A percentile compares a stretch with the other conserved stretches of the same genome.
phyloP scores from a whole-genome alignment of 2,797 vertebrate species.

The Platyrinchus mystaceus region DNA sequence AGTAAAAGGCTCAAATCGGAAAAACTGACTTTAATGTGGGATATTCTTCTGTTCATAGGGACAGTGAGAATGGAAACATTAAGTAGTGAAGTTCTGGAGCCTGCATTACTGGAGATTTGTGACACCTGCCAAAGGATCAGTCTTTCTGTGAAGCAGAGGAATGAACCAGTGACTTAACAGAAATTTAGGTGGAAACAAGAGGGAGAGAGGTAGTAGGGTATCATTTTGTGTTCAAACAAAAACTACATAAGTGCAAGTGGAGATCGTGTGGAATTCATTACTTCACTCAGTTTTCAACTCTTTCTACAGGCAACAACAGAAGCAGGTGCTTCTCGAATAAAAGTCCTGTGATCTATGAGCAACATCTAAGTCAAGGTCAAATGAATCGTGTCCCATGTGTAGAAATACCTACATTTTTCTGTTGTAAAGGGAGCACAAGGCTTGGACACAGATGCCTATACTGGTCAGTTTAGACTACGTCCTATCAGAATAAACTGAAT shows the following conservation, averaged over 20 bases:
- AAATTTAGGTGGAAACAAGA: background rate
- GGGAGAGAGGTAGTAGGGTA: background rate
- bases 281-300: background rate
- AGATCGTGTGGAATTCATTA: background rate
- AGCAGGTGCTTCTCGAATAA: background rate
- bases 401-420: background rate
- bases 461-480: background rate
- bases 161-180: background rate
- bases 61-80: background rate
- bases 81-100: background rate
- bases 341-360: background rate
- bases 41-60: background rate
- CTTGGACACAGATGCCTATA: background rate
- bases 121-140: background rate
- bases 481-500: background rate
- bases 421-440: background rate
- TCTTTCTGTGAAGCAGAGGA: background rate
- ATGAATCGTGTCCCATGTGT: fast-evolving
- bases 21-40: background rate
- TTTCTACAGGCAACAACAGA: background rate
- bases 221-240: background rate
- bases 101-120: background rate
- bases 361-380: background rate
- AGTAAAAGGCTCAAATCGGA: background rate
- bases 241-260: background rate